Evolutionary conservation across 2,888 invertebrate genomes (phyloP), one percentile per base, ranked within the genome.

Genomic region (Cremastinae sp.): DNA sequence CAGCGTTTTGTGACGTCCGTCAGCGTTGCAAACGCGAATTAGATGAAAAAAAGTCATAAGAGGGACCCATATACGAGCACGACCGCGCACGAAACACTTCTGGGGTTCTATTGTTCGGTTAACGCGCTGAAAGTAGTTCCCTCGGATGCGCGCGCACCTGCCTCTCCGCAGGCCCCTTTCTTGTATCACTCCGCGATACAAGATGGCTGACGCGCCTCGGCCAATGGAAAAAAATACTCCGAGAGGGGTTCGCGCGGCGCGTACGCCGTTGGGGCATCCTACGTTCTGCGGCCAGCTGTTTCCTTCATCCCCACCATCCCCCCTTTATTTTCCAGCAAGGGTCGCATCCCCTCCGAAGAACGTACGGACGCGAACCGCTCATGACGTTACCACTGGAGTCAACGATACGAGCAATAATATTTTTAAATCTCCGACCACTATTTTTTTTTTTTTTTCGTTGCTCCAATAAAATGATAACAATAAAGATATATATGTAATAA

Each of bases 111-210:
- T 89, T 90, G 90, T 90, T 89, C 87, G 85, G 85, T 84, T 85
- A 86, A 87, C 87, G 87, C 88, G 88, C 85, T 85, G 88, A 89
- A 90, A 90, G 89, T 90, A 90, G 90, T 89, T 82, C 88, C 88
- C 75, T 58, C 54, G 62, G 77, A 65, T 86, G 88, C 87, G 89
- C 88, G 85, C 86, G 88, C 89, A 89, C 84, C 85, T 84, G 84
- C 84, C 82, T 74, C 79, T 79, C 74, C 62, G 22, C 45, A 20
- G 71, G 75, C 74, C 20, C 20, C 54, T 45, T 65, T 61, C 49
- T n/a, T 80, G 84, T 87, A 84, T 86, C 65, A 77, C 74, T 88
- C 86, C 84, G 64, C 66, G 47, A 43, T 34, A 10, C 78, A 80
- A 76, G 61, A 85, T 86, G 85, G 85, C 86, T 79, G 85, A 72